A percentile compares a stretch with the other conserved stretches of the same genome.
Conservation (phyloP, 2,113 vertebrate species). For the Alethe diademata region DNA sequence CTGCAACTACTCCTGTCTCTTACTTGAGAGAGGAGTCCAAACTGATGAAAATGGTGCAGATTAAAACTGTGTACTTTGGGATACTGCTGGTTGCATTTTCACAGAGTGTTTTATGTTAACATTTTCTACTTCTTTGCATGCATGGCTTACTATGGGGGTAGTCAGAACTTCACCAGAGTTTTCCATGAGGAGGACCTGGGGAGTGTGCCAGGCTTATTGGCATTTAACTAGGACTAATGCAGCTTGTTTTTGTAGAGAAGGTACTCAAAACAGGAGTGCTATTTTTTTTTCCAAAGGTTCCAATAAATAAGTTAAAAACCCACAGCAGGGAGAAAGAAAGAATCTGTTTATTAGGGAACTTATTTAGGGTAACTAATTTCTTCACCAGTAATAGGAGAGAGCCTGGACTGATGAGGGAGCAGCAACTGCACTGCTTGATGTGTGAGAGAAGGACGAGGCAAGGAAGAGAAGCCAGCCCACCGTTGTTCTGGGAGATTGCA, state of each 20-base stretch:
- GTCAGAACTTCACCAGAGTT: background rate
- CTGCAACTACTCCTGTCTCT: background rate
- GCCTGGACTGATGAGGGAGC: background rate
- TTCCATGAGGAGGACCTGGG: background rate
- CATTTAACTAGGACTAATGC: background rate
- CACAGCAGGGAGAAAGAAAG: rapidly evolving
- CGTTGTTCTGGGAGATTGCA: background rate
- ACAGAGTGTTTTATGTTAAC: background rate
- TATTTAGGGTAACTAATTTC: background rate
- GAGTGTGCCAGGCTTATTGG: background rate
- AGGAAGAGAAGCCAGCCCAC: background rate
- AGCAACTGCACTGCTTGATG: background rate
- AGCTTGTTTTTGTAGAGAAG: background rate
- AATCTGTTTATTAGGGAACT: background rate
- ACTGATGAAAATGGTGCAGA: background rate
- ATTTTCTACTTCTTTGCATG: background rate
- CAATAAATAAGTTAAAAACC: background rate
- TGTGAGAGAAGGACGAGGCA: rapidly evolving
- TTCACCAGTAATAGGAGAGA: background rate
- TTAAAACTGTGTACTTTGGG: rapidly evolving
- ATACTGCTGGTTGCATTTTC: background rate
- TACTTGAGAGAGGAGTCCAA: background rate
- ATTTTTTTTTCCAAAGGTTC: background rate
- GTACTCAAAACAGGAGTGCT: background rate
- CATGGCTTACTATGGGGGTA: rapidly evolving